Evolutionary conservation across 2,888 invertebrate genomes (phyloP).

Genomic region (Amorpha juglandis): DNA sequence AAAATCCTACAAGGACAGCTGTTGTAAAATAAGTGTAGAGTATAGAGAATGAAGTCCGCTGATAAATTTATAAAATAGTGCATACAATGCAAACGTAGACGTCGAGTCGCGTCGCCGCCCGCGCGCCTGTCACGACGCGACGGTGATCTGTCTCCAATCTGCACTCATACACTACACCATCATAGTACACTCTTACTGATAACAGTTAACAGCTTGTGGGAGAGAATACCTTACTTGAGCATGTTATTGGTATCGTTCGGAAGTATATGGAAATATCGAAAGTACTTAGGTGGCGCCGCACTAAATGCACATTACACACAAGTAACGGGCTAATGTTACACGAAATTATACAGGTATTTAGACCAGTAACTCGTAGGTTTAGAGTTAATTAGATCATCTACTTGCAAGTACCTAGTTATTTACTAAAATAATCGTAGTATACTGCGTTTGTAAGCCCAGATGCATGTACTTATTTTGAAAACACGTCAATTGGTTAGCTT

Average conservation of each 20-base stretch:
- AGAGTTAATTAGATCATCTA: not conserved
- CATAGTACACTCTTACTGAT: not conserved
- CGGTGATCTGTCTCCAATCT: too few species aligned
- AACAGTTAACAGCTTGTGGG: too few species aligned
- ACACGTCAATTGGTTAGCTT: not conserved
- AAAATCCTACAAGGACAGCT: too few species aligned
- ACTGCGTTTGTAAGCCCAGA: too few species aligned
- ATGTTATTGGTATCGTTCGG: too few species aligned
- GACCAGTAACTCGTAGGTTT: not conserved
- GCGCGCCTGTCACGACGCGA: too few species aligned
- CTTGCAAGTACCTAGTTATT: constrained; percentile 6
- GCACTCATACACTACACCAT: not conserved
- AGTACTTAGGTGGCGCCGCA: not conserved
- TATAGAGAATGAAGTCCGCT: not conserved
- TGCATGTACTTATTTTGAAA: not conserved
- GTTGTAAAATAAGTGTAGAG: not conserved
- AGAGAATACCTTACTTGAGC: too few species aligned
- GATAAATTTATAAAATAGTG: not conserved
- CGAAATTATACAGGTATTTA: not conserved
- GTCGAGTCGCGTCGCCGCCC: not conserved
- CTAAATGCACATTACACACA: not conserved
- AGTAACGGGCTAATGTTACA: not conserved
- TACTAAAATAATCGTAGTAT: not conserved
- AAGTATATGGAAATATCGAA: too few species aligned
- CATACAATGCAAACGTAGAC: not conserved